Percentiles rank a stretch among this genome's conserved stretches.
phyloP scores from a whole-genome alignment of 2,888 invertebrate genomes.

The Rosalia funebris region DNA sequence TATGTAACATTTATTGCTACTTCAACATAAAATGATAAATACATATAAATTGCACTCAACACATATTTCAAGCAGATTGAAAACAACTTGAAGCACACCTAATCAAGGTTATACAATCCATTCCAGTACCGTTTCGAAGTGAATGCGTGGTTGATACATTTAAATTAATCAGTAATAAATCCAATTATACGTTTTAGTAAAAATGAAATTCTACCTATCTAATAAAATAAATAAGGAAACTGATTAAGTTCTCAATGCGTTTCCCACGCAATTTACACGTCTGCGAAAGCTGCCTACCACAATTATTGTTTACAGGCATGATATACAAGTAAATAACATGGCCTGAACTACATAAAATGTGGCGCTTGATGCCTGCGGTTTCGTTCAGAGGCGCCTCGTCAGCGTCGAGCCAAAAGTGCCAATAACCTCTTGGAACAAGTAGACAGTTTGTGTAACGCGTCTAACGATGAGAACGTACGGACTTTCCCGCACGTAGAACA shows the following conservation, averaged over 20 bases:
- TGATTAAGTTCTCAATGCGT: slow-evolving; percentile 34
- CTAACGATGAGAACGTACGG: too few relatives aligned
- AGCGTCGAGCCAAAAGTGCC: too few relatives aligned
- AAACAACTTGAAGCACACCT: background rate
- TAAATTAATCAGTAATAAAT: slow-evolving; percentile 33
- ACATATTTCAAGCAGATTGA: background rate
- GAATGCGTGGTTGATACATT: slow-evolving; percentile 35
- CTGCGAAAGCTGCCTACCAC: slow-evolving; percentile 31
- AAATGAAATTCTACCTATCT: slow-evolving; percentile 20
- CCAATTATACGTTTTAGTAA: slow-evolving; percentile 34
- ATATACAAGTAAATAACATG: slow-evolving; percentile 8
- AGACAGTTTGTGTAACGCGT: too few relatives aligned
- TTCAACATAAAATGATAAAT: too few relatives aligned
- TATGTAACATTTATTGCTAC: too few relatives aligned
- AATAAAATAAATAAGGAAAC: slow-evolving; percentile 26
- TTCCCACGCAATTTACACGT: slow-evolving; percentile 33
- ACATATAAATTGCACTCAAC: too few relatives aligned
- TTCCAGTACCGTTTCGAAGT: slow-evolving; percentile 18
- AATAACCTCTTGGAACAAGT: too few relatives aligned
- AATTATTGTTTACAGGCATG: slow-evolving; percentile 32
- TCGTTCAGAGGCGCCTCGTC: too few relatives aligned
- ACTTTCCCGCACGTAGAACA: too few relatives aligned
- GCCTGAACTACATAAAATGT: slow-evolving; percentile 15
- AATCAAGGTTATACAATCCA: slow-evolving; percentile 19
- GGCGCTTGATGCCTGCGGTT: too few relatives aligned